phyloP scores from a whole-genome alignment of 2,888 invertebrate genomes.

The Odontomyia ornata region DNA sequence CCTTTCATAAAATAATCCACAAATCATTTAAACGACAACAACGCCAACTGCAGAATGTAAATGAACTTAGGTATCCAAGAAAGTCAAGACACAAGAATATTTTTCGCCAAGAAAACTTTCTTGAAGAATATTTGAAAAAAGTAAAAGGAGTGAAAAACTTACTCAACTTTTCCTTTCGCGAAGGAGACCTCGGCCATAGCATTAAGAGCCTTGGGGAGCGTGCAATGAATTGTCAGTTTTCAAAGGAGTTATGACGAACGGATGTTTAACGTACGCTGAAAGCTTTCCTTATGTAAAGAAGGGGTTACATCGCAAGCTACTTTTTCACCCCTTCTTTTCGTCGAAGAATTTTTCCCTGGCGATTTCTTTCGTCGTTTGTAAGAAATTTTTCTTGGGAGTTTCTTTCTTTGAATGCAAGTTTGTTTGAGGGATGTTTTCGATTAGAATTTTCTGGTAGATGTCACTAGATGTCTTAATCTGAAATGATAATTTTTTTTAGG shows the following conservation, averaged over 20 bases:
- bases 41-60: constrained; percentile 44
- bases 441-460: constrained; percentile 51
- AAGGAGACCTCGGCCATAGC: neutral
- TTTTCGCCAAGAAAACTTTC: constrained; percentile 41
- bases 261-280: neutral
- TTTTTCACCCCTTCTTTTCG: constrained; percentile 33
- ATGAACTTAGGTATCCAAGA: constrained; percentile 8
- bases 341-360: constrained; percentile 43
- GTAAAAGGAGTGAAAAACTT: constrained; percentile 44
- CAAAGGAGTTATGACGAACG: neutral
- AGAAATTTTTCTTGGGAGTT: constrained; percentile 52
- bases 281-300: neutral
- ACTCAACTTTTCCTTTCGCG: constrained; percentile 6
- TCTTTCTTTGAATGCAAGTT: constrained; percentile 51
- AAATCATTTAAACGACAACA: constrained; percentile 43
- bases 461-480: constrained; percentile 45
- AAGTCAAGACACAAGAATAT: constrained; percentile 50
- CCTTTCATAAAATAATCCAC: neutral
- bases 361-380: constrained; percentile 52
- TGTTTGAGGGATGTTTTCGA: constrained; percentile 40
- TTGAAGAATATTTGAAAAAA: constrained; percentile 42
- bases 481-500: too few relatives aligned
- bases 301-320: constrained; percentile 25
- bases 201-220: neutral
- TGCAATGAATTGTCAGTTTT: neutral